These are phyloP conservation scores for Leptoteleia sp. DNA, from an alignment of 1,140 invertebrate species.

Conservation along the genomic window DNA sequence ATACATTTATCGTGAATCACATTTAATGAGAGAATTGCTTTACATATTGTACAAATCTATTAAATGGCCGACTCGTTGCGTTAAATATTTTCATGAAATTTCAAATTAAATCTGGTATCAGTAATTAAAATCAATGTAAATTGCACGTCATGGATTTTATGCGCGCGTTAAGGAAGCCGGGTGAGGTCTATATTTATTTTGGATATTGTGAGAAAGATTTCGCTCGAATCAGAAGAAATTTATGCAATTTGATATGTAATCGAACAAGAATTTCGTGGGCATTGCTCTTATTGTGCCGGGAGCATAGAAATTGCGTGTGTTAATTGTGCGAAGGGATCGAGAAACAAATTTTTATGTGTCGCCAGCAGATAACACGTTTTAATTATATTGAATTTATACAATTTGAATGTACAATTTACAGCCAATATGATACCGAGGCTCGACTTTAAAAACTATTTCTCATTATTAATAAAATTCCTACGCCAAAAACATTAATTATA, in stretches of 20 bases:
- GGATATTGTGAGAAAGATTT: slow-evolving; percentile 3
- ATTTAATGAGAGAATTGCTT: slow-evolving; percentile 35
- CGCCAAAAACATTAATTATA: no score
- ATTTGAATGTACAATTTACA: slow-evolving; percentile 9
- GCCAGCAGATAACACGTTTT: slow-evolving; percentile 3
- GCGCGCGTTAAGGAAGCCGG: slow-evolving; percentile 6
- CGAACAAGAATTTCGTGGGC: not conserved
- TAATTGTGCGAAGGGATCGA: slow-evolving; percentile 8
- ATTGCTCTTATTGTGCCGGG: not conserved
- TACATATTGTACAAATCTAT: slow-evolving; percentile 39
- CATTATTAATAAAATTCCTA: not conserved
- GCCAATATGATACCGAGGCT: not conserved
- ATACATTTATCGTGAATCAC: slow-evolving; percentile 38
- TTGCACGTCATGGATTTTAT: slow-evolving; percentile 22
- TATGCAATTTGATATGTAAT: slow-evolving; percentile 23
- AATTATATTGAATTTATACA: slow-evolving; percentile 1
- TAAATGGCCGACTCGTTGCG: slow-evolving; percentile 15
- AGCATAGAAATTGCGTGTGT: slow-evolving; percentile 2
- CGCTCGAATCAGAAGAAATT: slow-evolving; percentile 7
- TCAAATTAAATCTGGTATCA: slow-evolving; percentile 23
- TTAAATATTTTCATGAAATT: slow-evolving; percentile 20
- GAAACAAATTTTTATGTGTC: not conserved
- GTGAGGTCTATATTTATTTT: slow-evolving; percentile 13
- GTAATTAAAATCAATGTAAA: slow-evolving; percentile 41
- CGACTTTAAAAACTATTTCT: not conserved